Base-by-base conservation (phyloP, 2,888 invertebrate species). In the Patella pellucida region DNA sequence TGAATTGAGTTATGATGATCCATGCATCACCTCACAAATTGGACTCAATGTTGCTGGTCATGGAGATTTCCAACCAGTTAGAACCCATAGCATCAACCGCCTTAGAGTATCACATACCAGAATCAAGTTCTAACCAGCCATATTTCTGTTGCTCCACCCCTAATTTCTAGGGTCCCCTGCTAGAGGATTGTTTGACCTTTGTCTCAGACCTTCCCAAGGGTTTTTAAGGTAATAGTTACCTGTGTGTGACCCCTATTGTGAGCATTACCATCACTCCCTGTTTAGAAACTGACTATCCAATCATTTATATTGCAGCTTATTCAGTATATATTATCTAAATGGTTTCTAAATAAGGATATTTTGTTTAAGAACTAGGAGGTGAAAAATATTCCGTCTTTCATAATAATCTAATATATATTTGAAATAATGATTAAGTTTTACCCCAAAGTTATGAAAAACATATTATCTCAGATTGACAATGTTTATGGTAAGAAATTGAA, bases 121-220 rank as follows among this genome's bases (percentile, higher is more conserved):
- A 80, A 41, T 54, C 41, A 56, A 73, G 62, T 19, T 70, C n/a
- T n/a, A n/a, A n/a, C n/a, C n/a, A n/a, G n/a, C n/a, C n/a, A n/a
- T n/a, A n/a, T n/a, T n/a, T n/a, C 86, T 87, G 84, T 83, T 84
- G 79, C 79, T 78, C 84, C 83, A 85, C 81, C 74, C 79, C 82
- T 73, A 71, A 23, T 79, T 80, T 77, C 75, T 76, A 79, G 81
- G 82, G 79, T 78, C 82, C 83, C 85, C 85, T 82, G 80, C 86
- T 83, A 76, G 85, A 79, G 80, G 82, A 81, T 79, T 74, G 27
- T 51, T 74, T 76, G 78, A 79, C 85, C 82, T 84, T 76, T 79
- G 82, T 85, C 87, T 86, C 87, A 87, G 87, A 87, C 87, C 87
- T 86, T 87, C 87, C 87, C 87, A 86, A 81, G 86, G 86, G 86